A percentile compares a stretch with the other conserved stretches of the same genome.
Evolutionary conservation across 2,888 invertebrate species (phyloP).

Genomic region (Agapetus fuscipes): DNA sequence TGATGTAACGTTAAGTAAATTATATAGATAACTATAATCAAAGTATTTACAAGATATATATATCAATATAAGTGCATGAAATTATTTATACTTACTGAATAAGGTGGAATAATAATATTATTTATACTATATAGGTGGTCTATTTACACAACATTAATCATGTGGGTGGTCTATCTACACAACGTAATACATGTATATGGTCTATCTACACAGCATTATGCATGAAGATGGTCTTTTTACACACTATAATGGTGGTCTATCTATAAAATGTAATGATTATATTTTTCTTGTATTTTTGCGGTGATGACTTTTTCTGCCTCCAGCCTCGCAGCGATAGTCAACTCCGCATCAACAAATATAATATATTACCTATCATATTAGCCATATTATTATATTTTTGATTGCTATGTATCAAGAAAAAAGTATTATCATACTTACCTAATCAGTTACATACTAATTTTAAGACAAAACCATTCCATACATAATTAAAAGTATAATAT

Average conservation of each 20-base stretch:
- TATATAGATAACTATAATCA: constrained; percentile 14
- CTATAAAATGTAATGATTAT: constrained; percentile 9
- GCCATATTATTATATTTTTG: too few relatives aligned
- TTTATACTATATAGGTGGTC: too few relatives aligned
- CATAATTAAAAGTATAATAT: constrained; percentile 31
- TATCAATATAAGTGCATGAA: constrained; percentile 17
- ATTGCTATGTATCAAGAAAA: too few relatives aligned
- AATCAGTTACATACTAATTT: background rate
- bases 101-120: constrained; percentile 4
- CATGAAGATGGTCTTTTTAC: too few relatives aligned
- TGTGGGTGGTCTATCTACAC: too few relatives aligned
- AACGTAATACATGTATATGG: too few relatives aligned
- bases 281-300: constrained; percentile 18
- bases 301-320: constrained; percentile 18
- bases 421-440: constrained; percentile 18
- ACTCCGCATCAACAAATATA: constrained; percentile 13
- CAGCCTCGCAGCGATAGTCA: constrained; percentile 21
- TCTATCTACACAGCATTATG: too few relatives aligned
- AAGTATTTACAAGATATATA: constrained; percentile 14
- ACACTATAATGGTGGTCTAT: too few relatives aligned
- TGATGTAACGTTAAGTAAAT: constrained; percentile 13
- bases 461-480: constrained; percentile 31
- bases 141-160: too few relatives aligned
- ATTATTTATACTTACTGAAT: constrained; percentile 17
- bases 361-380: too few relatives aligned